These are phyloP conservation scores for Drosophila tsacasi DNA, from an alignment of 1,140 invertebrate genomes.

Conservation along the genomic window DNA sequence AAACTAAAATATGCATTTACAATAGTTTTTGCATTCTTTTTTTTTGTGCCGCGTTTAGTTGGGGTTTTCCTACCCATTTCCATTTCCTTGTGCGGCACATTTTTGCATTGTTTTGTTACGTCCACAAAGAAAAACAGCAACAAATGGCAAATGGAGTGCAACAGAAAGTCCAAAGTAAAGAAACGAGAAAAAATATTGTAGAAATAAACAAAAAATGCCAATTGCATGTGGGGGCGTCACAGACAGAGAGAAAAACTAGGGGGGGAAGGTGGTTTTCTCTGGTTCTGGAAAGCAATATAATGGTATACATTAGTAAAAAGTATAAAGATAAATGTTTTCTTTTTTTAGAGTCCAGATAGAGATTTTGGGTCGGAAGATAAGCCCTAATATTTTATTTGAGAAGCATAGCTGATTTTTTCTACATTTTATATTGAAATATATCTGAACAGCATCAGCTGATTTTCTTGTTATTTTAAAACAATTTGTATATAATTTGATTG, in stretches of 20 bases:
- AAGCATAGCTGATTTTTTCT: no score
- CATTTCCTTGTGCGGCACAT: conserved; percentile 42
- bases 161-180: conserved; percentile 19
- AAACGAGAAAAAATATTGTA: conserved; percentile 14
- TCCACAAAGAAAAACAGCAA: conserved; percentile 75
- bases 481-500: no score
- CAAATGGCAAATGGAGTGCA: conserved; percentile 64
- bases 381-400: background rate
- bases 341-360: no score
- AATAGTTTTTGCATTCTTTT: conserved; percentile 69
- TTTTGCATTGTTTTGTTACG: conserved; percentile 61
- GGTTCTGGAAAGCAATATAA: no score
- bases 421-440: no score
- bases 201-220: conserved; percentile 54
- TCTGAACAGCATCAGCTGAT: no score
- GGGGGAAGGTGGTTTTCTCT: background rate
- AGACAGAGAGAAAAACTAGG: conserved; percentile 3
- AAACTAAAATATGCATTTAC: conserved; percentile 70
- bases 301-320: no score
- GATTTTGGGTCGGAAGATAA: no score
- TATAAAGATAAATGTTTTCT: no score
- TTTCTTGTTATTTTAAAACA: no score
- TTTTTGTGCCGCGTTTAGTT: conserved; percentile 14
- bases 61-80: conserved; percentile 20
- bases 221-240: conserved; percentile 29